Conservation (phyloP, 2,797 vertebrate species). For the Premnoplex brunnescens region DNA sequence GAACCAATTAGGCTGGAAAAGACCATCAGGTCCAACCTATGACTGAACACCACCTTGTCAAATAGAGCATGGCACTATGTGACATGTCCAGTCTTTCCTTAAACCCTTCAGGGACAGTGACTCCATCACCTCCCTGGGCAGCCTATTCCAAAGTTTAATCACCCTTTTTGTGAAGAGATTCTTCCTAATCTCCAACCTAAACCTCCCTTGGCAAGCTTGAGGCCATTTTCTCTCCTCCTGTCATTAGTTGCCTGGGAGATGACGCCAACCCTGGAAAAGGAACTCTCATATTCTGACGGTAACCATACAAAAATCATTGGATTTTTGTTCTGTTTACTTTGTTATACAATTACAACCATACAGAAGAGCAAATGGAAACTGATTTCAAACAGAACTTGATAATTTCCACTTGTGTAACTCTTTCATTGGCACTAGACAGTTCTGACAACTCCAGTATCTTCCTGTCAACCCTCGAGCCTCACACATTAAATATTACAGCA, state of each 20-base stretch:
- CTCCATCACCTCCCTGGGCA: accelerated
- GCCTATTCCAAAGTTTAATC: background rate
- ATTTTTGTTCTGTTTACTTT: background rate
- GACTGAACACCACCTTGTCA: background rate
- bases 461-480: background rate
- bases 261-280: background rate
- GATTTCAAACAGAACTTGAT: background rate
- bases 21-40: background rate
- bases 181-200: background rate
- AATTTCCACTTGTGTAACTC: background rate
- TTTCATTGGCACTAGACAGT: background rate
- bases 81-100: background rate
- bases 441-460: background rate
- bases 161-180: background rate
- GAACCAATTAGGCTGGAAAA: background rate
- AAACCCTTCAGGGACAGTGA: background rate
- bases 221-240: background rate
- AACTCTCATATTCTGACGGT: background rate
- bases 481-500: background rate
- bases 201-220: background rate
- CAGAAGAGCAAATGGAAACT: background rate
- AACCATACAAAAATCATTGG: background rate
- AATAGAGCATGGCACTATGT: background rate
- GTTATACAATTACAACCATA: background rate
- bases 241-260: background rate